Conservation (phyloP, 2,113 vertebrate genomes). For the Trogon surrucura region DNA sequence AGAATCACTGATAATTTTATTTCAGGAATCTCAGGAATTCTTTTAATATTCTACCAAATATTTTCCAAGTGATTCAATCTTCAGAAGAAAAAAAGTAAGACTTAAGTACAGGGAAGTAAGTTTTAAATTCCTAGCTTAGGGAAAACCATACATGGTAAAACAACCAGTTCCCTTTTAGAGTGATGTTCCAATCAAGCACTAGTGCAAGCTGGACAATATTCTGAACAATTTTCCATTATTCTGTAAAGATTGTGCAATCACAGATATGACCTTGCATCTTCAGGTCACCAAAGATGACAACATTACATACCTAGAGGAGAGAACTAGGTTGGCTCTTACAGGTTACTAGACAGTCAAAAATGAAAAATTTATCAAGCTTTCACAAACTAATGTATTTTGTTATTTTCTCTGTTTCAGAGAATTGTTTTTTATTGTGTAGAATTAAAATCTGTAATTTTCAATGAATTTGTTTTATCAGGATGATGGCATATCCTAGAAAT, state of each 20-base stretch:
- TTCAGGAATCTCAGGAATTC: neutral
- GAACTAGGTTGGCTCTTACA: neutral
- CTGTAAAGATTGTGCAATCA: neutral
- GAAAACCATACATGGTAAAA: neutral
- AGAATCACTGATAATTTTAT: neutral
- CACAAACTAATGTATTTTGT: neutral
- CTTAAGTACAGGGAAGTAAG: neutral
- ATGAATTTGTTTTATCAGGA: neutral
- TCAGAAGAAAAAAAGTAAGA: neutral
- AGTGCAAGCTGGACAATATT: neutral
- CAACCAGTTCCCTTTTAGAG: neutral
- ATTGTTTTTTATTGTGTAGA: neutral
- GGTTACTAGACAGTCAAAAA: neutral
- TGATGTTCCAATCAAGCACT: neutral
- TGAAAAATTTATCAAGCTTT: neutral
- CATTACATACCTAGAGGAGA: neutral
- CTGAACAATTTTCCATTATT: neutral
- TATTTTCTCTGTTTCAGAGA: neutral
- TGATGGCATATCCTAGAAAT: neutral
- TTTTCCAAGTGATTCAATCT: neutral
- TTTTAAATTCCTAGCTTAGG: neutral
- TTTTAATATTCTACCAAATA: neutral
- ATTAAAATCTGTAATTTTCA: neutral
- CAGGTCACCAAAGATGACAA: neutral
- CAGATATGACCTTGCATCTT: neutral